phyloP scores from a whole-genome alignment of 2,888 invertebrate genomes.

The Heteromyza rotundicornis region DNA sequence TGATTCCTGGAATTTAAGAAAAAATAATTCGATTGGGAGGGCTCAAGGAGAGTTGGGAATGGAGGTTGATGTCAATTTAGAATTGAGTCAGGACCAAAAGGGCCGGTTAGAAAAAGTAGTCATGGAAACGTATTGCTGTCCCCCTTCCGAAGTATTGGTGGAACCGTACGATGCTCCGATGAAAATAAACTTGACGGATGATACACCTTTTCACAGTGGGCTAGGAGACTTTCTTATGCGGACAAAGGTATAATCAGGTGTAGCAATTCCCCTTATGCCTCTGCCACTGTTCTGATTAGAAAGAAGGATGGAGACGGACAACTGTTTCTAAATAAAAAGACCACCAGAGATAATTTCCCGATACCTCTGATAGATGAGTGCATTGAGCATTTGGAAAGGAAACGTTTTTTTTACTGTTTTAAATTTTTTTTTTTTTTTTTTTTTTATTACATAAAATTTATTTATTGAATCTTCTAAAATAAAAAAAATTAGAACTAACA shows the following conservation, averaged over 20 bases:
- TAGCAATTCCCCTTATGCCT: conserved; percentile 29
- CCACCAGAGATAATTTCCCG: conserved; percentile 28
- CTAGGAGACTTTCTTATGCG: conserved; percentile 17
- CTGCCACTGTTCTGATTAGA: conserved; percentile 29
- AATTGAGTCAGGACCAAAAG: not conserved
- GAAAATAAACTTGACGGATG: conserved; percentile 20
- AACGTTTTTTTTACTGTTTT: not conserved
- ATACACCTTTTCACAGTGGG: conserved; percentile 19
- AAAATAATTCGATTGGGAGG: conserved; percentile 15
- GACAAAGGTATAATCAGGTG: conserved; percentile 25
- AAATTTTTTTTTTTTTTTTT: too few species aligned
- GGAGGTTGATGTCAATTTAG: not conserved
- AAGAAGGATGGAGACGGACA: conserved; percentile 30
- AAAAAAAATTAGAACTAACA: too few species aligned
- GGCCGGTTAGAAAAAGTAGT: too few species aligned
- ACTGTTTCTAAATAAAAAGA: conserved; percentile 28
- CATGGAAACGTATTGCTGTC: too few species aligned
- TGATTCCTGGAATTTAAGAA: conserved; percentile 25
- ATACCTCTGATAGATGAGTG: conserved; percentile 30
- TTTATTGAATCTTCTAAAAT: too few species aligned
- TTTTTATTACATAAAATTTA: too few species aligned
- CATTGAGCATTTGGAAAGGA: not conserved
- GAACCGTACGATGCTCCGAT: conserved; percentile 15
- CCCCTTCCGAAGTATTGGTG: conserved; percentile 16
- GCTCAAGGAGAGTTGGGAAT: not conserved